phyloP scores from a whole-genome alignment of 1,140 invertebrate genomes.

The Steinernema feltiae region DNA sequence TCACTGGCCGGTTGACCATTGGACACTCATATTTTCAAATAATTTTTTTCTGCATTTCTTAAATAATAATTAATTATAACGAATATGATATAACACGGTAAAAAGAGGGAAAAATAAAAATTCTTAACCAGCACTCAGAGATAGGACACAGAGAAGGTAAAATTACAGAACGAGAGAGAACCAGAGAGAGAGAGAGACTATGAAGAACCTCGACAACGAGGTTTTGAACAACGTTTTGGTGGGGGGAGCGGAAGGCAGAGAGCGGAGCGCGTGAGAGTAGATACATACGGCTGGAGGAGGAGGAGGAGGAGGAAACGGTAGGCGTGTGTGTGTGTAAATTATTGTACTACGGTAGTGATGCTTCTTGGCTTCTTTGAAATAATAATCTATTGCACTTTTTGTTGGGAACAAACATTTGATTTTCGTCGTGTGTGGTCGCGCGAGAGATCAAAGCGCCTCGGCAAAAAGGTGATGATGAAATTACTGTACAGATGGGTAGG shows the following conservation, averaged over 20 bases:
- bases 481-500: neutral
- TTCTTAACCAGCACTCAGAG: slow-evolving; percentile 11
- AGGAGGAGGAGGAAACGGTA: neutral
- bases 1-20: too few species aligned
- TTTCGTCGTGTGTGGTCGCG: neutral
- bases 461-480: neutral
- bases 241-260: too few species aligned
- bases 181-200: too few species aligned
- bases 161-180: neutral
- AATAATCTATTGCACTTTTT: slow-evolving; percentile 15
- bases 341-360: slow-evolving; percentile 13
- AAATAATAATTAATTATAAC: slow-evolving; percentile 4
- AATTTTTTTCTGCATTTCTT: neutral
- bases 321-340: neutral
- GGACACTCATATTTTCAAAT: too few species aligned
- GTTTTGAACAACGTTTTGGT: too few species aligned
- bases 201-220: too few species aligned
- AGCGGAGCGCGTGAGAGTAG: too few species aligned
- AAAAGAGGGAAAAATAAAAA: neutral
- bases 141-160: neutral
- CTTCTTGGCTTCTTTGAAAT: too few species aligned
- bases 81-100: neutral
- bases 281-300: neutral
- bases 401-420: neutral
- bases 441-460: slow-evolving; percentile 2